Evolutionary conservation across 2,797 vertebrate genomes (phyloP), one percentile per base, ranked within the genome.

Genomic region (Malurus splendens): DNA sequence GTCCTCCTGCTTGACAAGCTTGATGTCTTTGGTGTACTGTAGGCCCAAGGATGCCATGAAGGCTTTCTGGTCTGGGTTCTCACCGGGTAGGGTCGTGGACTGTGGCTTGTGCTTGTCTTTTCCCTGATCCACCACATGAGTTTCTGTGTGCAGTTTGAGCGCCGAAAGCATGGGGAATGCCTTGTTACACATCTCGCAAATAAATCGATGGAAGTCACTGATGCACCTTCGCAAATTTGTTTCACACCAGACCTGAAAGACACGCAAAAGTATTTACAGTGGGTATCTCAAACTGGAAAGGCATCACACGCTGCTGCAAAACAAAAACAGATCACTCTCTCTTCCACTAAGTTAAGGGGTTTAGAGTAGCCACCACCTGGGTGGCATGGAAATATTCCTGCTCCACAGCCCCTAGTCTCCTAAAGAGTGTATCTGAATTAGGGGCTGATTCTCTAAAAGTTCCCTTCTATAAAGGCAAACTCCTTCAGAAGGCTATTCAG

Each of bases 111-210:
- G 91, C 88, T 96, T 94, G 19, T 97, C 96, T 75, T 41, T 96
- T 82, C 94, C 86, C 94, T 89, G 94, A 90, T 94, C 95, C 32
- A 97, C 68, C 30, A 79, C 1, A 1, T 97, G 97, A 74, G 95
- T 97, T 94, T 96, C 96, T 82, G 94, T 97, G 86, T 99, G 99
- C 89, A 99, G 98, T 87, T 97, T 96, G 42, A 99, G 98, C 0
- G 99, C 98, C 0, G 98, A 97, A 51, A 97, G 97, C 88, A 99
- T 98, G 33, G 99, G 99, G 94, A 99, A 99, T 7, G 99, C 99
- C 92, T 98, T 99, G 96, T 99, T 98, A 56, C 99, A 99, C 18
- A 95, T 86, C 54, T 99, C 98, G 0, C 99, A 99, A 89, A 99
- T 90, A 23, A 99, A 99, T 10, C 97, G 98, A 84, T 99, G 99